Base-by-base conservation (phyloP, 2,888 invertebrate genomes). In the Volucella inflata region DNA sequence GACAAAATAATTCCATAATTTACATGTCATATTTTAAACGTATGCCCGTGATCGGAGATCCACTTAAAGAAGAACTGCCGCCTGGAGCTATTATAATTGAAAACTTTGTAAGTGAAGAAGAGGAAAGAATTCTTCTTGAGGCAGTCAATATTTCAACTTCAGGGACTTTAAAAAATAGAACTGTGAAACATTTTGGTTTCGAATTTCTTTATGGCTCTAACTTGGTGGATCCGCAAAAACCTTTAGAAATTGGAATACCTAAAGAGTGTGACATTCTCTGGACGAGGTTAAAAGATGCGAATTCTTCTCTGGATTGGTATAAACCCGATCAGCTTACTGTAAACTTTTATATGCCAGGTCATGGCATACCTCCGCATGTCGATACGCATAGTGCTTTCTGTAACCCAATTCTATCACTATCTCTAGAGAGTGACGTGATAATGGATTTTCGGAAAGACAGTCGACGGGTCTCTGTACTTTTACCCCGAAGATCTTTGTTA, bases 351-450 rank as follows among this genome's bases (percentile, higher is more conserved):
- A 91, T 93, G 78, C 95, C 97, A 57, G 98, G 98, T 12, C 97
- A 98, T 93, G 97, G 96, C 94, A 99, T 99, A 90, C 99, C 99
- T 42, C 94, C 96, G 0, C 99, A 99, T 92, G 95, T 98, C 17
- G 99, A 99, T 91, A 98, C 97, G 0, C 98, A 98, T 90, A 98
- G 98, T 91, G 96, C 98, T 0, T 99, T 99, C 92, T 96, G 96
- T 87, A 96, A 96, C 89, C 96, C 96, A 2, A 96, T 99, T 85
- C 90, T 98, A 36, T 97, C 98, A 0, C 91, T 99, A 0, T 98
- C 98, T 2, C 93, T 98, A 14, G 95, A 96, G 3, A 89, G 97
- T 1, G 94, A 95, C 76, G 94, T 96, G 67, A 94, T 98, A 0
- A 98, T 99, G 98, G 97, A 98, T 88, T 98, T 98, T 92, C 95